phyloP scores from a whole-genome alignment of 2,888 invertebrate species.

The Eilema depressum region DNA sequence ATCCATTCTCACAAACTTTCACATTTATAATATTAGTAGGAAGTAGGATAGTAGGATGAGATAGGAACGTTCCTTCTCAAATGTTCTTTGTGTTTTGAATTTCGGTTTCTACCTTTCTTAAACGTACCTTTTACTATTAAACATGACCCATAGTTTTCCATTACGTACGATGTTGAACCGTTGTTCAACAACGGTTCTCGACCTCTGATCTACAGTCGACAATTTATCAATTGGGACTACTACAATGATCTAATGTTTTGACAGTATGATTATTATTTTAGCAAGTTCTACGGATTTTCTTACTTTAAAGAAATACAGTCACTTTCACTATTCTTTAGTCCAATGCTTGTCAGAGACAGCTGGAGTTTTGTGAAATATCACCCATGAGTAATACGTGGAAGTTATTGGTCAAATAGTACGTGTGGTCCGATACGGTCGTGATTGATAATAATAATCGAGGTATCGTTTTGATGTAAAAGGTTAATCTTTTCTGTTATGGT shows the following conservation, averaged over 20 bases:
- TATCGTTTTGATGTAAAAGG: neutral
- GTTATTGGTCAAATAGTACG: too few relatives aligned
- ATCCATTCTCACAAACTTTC: too few relatives aligned
- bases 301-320: neutral
- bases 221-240: neutral
- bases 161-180: conserved; percentile 1
- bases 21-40: too few relatives aligned
- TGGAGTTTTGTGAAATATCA: too few relatives aligned
- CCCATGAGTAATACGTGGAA: too few relatives aligned
- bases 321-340: neutral
- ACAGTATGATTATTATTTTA: neutral
- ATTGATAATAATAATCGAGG: too few relatives aligned
- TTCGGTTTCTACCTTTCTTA: neutral
- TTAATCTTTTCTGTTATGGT: too few relatives aligned
- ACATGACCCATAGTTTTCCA: neutral
- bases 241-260: neutral
- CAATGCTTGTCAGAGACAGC: too few relatives aligned
- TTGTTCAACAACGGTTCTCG: neutral
- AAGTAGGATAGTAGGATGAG: too few relatives aligned
- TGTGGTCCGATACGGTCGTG: too few relatives aligned
- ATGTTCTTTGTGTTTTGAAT: neutral
- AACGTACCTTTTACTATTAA: neutral
- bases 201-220: neutral
- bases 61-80: neutral
- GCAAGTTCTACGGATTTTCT: neutral